Evolutionary conservation across 2,888 invertebrate genomes (phyloP).

Genomic region (Drosophila subsilvestris): DNA sequence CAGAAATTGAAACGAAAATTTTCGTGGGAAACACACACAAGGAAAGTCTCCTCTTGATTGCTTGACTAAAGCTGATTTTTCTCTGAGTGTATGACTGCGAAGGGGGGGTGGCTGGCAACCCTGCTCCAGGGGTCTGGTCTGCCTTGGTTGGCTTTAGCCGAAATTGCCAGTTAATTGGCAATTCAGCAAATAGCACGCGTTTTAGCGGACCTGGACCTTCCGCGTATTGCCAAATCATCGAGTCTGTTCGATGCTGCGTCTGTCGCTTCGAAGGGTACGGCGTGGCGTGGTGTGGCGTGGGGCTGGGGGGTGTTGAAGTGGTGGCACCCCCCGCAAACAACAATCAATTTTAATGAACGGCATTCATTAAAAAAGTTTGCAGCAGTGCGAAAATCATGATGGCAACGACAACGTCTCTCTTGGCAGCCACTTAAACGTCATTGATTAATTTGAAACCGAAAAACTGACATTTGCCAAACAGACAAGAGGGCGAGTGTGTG

Average conservation of each 20-base stretch:
- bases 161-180: slow-evolving; percentile 76
- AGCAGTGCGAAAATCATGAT: slow-evolving; percentile 59
- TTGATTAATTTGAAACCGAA: slow-evolving; percentile 77
- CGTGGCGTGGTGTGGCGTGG: background rate
- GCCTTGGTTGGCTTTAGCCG: slow-evolving; percentile 29
- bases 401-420: slow-evolving; percentile 41
- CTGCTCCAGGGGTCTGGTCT: background rate
- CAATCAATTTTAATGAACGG: slow-evolving; percentile 79
- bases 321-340: slow-evolving; percentile 61
- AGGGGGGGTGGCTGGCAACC: background rate
- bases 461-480: slow-evolving; percentile 70
- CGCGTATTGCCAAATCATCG: slow-evolving; percentile 68
- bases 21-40: too few relatives aligned
- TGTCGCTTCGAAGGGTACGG: background rate
- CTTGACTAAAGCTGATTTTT: background rate
- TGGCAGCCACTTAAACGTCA: slow-evolving; percentile 71
- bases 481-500: slow-evolving; percentile 44
- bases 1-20: background rate
- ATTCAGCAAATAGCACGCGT: slow-evolving; percentile 70
- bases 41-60: too few relatives aligned
- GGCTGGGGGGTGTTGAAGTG: background rate
- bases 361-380: slow-evolving; percentile 75
- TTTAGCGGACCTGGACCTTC: slow-evolving; percentile 36
- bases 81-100: background rate
- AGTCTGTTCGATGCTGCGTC: slow-evolving; percentile 29